Percentiles rank a stretch among this genome's conserved stretches.
These are phyloP conservation scores for Micropoecilia bifurca DNA, from an alignment of 2,797 vertebrate species.

Conservation along the genomic window DNA sequence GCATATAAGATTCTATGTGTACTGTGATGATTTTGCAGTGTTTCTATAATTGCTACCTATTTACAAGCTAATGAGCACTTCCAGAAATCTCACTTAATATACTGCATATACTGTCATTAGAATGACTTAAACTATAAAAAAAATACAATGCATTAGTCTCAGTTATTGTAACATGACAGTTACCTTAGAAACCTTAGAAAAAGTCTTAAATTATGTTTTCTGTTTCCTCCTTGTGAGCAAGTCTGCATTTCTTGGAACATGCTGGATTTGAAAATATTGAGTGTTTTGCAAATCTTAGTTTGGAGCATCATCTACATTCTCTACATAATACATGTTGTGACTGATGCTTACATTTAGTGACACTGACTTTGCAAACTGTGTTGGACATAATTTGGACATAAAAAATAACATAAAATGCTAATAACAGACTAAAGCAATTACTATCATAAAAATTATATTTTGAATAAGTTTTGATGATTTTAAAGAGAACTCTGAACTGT, in stretches of 20 bases:
- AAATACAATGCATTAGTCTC: neutral
- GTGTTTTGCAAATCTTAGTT: neutral
- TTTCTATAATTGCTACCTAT: conserved; percentile 1
- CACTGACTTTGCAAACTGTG: neutral
- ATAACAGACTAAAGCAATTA: neutral
- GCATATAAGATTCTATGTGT: neutral
- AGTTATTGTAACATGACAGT: neutral
- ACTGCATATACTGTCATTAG: neutral
- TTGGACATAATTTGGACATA: neutral
- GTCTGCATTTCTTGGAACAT: neutral
- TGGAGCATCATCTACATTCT: neutral
- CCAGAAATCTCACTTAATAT: neutral
- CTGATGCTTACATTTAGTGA: neutral
- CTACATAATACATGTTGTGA: neutral
- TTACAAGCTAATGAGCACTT: neutral
- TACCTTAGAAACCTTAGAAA: neutral
- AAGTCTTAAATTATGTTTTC: neutral
- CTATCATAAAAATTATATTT: neutral
- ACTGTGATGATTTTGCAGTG: neutral
- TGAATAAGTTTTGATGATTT: neutral
- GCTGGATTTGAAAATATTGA: neutral
- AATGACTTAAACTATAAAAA: neutral
- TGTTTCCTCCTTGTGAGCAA: neutral
- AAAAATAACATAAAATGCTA: neutral
- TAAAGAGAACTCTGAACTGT: neutral